Evolutionary conservation across 2,888 invertebrate species (phyloP).

Genomic region (Lasioglossum villosulum): DNA sequence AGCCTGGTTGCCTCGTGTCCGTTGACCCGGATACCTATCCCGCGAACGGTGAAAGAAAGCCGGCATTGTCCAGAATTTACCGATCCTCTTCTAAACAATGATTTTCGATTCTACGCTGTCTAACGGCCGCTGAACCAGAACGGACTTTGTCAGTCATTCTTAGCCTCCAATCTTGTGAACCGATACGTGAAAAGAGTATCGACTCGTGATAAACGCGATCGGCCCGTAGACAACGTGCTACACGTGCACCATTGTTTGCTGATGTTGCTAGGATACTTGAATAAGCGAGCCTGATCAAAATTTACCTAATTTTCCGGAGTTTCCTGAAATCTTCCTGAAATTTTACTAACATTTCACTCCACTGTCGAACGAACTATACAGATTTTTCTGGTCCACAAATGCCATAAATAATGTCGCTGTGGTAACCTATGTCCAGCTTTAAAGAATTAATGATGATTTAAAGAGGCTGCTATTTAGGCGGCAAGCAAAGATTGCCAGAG

Average conservation of each 20-base stretch:
- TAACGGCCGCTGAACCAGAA: neutral
- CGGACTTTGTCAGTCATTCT: conserved; percentile 6
- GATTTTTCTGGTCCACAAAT: neutral
- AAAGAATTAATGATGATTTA: neutral
- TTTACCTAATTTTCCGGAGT: neutral
- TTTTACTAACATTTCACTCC: neutral
- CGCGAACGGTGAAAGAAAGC: neutral
- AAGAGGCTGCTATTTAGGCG: neutral
- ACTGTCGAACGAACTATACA: accelerated
- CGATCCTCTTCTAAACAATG: conserved; percentile 25
- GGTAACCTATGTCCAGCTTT: neutral
- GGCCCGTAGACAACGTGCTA: neutral
- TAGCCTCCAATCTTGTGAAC: neutral
- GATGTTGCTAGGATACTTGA: neutral
- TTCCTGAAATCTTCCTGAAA: too few relatives aligned
- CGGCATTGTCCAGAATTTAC: conserved; percentile 23
- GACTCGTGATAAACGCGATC: neutral
- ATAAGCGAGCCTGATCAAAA: neutral
- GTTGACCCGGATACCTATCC: conserved; percentile 36
- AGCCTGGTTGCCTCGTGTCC: neutral
- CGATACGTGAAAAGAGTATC: neutral
- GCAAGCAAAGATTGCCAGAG: neutral
- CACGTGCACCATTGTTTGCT: neutral
- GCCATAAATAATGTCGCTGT: neutral
- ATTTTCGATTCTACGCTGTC: conserved; percentile 4